Percentiles rank a stretch among this genome's conserved stretches.
These are phyloP conservation scores for Entelurus aequoreus DNA, from an alignment of 2,113 vertebrate species.

Conservation along the genomic window DNA sequence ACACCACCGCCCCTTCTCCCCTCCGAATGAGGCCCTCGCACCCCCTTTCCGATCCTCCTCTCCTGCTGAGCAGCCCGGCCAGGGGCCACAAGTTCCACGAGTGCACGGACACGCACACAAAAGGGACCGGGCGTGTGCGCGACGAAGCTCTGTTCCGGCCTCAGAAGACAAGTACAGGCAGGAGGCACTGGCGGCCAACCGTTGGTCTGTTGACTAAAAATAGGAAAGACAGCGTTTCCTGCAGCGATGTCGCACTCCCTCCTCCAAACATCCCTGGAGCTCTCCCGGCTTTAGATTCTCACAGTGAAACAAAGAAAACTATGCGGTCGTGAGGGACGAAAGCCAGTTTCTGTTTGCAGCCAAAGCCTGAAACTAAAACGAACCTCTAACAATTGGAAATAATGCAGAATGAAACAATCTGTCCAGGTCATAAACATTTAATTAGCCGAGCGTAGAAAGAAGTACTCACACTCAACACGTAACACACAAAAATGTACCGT, in stretches of 20 bases:
- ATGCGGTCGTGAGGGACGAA: not conserved
- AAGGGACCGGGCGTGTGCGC: not conserved
- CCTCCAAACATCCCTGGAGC: constrained; percentile 8
- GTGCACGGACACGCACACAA: constrained; percentile 1
- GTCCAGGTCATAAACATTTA: no score
- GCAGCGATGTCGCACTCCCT: constrained; percentile 16
- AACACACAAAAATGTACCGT: no score
- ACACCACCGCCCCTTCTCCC: constrained; percentile 9
- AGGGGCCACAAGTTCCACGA: constrained; percentile 13
- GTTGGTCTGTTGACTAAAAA: constrained; percentile 64
- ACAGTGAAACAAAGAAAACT: constrained; percentile 22
- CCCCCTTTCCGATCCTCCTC: constrained; percentile 29
- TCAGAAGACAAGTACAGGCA: constrained; percentile 48
- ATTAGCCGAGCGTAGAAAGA: no score
- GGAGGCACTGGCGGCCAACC: constrained; percentile 58
- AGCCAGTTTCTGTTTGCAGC: no score
- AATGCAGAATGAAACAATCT: no score
- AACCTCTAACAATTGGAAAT: no score
- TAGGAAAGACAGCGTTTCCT: constrained; percentile 57
- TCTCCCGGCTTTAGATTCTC: constrained; percentile 10
- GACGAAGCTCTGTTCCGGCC: constrained; percentile 15
- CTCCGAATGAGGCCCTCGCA: constrained; percentile 51
- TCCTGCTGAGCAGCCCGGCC: constrained; percentile 33
- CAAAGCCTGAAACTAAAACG: no score
- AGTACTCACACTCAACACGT: no score